Evolutionary conservation across 2,113 vertebrate genomes (phyloP), one percentile per base, ranked within the genome.

Genomic region (Hystrix cristata): DNA sequence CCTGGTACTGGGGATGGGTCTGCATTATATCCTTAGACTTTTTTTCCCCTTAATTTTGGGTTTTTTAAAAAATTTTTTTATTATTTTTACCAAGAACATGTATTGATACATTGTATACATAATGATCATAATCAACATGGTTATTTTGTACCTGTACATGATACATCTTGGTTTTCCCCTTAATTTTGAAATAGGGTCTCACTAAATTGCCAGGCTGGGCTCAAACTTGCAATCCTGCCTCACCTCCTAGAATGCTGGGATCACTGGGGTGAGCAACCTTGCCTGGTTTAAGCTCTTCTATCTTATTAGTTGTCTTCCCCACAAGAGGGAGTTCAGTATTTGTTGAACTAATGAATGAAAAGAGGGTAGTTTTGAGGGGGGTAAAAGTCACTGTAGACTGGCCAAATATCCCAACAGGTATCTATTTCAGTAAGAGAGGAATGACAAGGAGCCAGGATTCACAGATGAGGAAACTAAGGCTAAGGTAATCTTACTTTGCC

Each of bases 401-500:
- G 51, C 59, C 48, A 78, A 46, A 72, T 59, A 80, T 72, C 31
- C 84, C 16, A 27, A 25, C 1, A 67, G n/a, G n/a, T 87, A 64
- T 74, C 65, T 91, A 57, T 53, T 48, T 67, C 55, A 71, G 27
- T 46, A 91, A 14, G 4, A 25, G 57, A 82, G 76, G 59, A 38
- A 85, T 29, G 38, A 64, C 43, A 82, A 95, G 31, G 31, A 86
- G 46, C 13, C 16, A 38, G 21, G 57, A 90, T 34, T 69, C 85
- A 87, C 2, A 83, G 65, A 84, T 34, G 34, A 92, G 13, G 80
- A 94, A 72, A 93, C 80, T 67, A 62, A 95, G 48, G 62, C 83
- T 53, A 79, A 91, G 31, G 21, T 43, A 79, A 80, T 87, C 27
- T 86, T 62, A 67, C 23, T 81, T 84, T 62, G 59, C 25, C 79